Percentiles rank a stretch among this genome's conserved stretches.
Conservation (phyloP, 2,113 vertebrate genomes). For the Eretmochelys imbricata region DNA sequence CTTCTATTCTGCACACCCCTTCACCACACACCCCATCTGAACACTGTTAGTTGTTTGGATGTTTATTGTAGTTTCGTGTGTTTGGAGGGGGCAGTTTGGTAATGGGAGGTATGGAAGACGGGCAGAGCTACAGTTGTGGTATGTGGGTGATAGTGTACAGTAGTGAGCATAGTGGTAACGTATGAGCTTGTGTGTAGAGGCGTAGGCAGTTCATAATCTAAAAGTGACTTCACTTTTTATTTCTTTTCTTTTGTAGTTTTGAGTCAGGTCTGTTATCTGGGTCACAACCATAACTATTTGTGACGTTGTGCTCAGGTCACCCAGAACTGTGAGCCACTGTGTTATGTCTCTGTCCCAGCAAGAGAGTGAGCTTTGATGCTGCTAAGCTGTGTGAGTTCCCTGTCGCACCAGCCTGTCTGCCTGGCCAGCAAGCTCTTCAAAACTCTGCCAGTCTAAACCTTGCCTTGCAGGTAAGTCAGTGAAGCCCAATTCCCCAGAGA, state of each 20-base stretch:
- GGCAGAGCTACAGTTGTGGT: neutral
- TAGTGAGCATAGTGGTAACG: rapidly evolving
- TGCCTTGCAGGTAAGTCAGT: no score
- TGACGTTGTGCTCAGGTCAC: no score
- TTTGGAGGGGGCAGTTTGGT: neutral
- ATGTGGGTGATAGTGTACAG: rapidly evolving
- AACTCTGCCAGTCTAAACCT: no score
- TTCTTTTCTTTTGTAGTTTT: neutral
- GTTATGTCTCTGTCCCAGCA: no score
- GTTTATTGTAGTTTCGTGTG: neutral
- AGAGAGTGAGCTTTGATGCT: no score
- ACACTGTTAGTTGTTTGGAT: neutral
- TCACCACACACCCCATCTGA: rapidly evolving
- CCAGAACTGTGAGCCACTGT: no score
- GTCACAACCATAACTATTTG: neutral
- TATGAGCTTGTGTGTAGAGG: neutral
- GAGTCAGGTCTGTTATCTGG: neutral
- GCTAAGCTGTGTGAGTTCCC: no score
- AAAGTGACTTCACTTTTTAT: neutral
- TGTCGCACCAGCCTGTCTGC: no score
- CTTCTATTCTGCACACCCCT: neutral
- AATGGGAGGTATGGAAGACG: neutral
- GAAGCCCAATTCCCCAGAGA: no score
- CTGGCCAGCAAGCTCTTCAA: no score
- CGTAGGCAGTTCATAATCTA: neutral